Evolutionary conservation across 2,888 invertebrate species (phyloP), one percentile per base, ranked within the genome.

Genomic region (Aporophyla lueneburgensis): DNA sequence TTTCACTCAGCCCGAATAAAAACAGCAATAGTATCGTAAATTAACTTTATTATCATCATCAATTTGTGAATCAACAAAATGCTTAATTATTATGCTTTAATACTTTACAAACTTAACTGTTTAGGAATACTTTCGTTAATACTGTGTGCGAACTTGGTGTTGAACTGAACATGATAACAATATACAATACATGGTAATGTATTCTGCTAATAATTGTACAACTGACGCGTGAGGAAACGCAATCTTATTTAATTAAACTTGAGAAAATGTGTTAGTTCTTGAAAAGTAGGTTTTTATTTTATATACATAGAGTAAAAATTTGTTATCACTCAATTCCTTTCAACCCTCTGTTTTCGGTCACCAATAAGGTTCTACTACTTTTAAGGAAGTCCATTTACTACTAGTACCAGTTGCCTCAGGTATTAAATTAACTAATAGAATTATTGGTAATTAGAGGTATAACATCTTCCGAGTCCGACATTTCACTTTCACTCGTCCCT

Each of bases 401-500:
- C 5, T 21, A 62, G 46, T 46, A 49, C 80, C 71, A 75, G 6
- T 24, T 40, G 7, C 43, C 40, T 69, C 61, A 24, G 14, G 6
- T 43, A 10, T 24, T 58, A 54, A 66, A 70, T 86, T 89, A 91
- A 88, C 87, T 92, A 79, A 86, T 83, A 76, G 84, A 89, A 71
- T 93, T 93, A 76, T 93, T 93, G 81, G 93, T 92, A n/a, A 96
- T 87, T n/a, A 96, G 87, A 0, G 96, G 95, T 66, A 91, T 90
- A 0, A 89, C 77, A 72, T 96, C 96, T 78, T 96, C 96, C 0
- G 87, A 74, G 9, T 95, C 96, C 0, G 95, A 94, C 49, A 87
- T 90, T 58, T 96, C 96, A 76, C 94, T 95, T 77, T 95, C 96
- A 91, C 93, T 95, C 89, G 92, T 80, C 89, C 65, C 96, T 96